phyloP scores from a whole-genome alignment of 2,888 invertebrate genomes.

The Archips crataeganus region DNA sequence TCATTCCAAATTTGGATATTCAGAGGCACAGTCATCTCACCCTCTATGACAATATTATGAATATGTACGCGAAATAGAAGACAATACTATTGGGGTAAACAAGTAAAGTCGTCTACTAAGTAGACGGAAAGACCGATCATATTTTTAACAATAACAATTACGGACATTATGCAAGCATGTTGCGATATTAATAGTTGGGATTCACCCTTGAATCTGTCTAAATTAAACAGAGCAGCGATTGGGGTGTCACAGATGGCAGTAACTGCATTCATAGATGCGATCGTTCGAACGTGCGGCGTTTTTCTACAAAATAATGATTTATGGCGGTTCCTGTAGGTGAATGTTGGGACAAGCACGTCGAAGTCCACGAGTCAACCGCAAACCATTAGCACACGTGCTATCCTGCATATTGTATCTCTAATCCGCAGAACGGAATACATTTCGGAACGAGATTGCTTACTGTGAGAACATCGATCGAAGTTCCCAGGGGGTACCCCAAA shows the following conservation, averaged over 20 bases:
- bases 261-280: conserved; percentile 69
- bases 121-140: not conserved
- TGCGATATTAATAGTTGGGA: conserved; percentile 72
- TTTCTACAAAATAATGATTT: conserved; percentile 77
- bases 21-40: no score
- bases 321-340: conserved; percentile 61
- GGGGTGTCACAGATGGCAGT: conserved; percentile 81
- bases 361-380: conserved; percentile 55
- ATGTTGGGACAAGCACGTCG: conserved; percentile 62
- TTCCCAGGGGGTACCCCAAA: conserved; percentile 70
- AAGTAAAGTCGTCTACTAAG: not conserved
- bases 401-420: conserved; percentile 60
- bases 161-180: conserved; percentile 61
- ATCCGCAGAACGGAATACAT: conserved; percentile 54
- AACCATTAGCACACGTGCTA: conserved; percentile 62
- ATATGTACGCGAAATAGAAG: no score
- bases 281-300: conserved; percentile 65
- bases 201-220: conserved; percentile 75
- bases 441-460: conserved; percentile 60
- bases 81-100: no score
- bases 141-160: conserved; percentile 48
- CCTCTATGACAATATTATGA: no score
- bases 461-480: conserved; percentile 60
- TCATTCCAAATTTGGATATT: no score
- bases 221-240: conserved; percentile 76